Evolutionary conservation across 2,888 invertebrate species (phyloP).

Genomic region (Tiphia femorata): DNA sequence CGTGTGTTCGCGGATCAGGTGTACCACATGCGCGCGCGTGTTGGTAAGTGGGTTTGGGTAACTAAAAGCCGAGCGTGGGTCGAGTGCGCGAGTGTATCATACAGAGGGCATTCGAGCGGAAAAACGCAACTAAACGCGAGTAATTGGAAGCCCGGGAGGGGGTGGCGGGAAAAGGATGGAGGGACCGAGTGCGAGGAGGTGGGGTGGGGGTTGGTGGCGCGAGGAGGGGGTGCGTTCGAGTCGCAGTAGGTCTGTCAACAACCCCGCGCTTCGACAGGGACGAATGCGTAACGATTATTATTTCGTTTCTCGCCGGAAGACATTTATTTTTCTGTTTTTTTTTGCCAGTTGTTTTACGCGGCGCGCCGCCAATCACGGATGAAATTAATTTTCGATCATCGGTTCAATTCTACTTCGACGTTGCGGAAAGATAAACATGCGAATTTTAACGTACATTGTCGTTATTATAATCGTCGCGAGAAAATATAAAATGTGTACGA

Average conservation of each 20-base stretch:
- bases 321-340: no score
- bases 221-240: constrained; percentile 49
- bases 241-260: constrained; percentile 43
- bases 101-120: constrained; percentile 66
- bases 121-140: constrained; percentile 69
- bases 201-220: no score
- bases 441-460: no score
- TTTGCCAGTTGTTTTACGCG: background rate
- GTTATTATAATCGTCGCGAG: no score
- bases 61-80: constrained; percentile 63
- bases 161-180: background rate
- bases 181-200: background rate
- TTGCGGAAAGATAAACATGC: no score
- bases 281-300: constrained; percentile 42
- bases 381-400: background rate
- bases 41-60: constrained; percentile 62
- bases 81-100: constrained; percentile 65
- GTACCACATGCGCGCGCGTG: constrained; percentile 21
- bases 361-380: background rate
- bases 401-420: no score
- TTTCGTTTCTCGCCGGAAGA: constrained; percentile 23
- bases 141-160: constrained; percentile 62
- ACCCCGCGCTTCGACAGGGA: constrained; percentile 42
- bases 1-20: constrained; percentile 5
- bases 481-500: no score